Base-by-base conservation (phyloP, 2,113 vertebrate genomes). In the Microtus montanus region DNA sequence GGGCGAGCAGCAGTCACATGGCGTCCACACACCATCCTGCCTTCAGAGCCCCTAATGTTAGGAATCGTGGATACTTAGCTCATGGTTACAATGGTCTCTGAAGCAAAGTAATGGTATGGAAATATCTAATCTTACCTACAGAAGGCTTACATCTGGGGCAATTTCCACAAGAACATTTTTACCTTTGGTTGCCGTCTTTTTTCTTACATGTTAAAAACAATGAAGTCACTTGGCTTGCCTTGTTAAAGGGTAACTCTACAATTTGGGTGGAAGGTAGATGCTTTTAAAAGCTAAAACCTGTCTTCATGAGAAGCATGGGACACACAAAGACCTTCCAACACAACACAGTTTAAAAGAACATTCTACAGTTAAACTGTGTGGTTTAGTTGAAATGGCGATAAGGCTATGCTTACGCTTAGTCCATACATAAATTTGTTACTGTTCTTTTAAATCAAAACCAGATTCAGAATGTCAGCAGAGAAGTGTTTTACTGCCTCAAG, bases 371-470 rank as follows among this genome's bases (percentile, higher is more conserved):
- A 74, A 87, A 93, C 11, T 14, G 20, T 4, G 20, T 28, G 87
- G 93, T 90, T 93, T 90, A 93, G 58, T 90, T 95, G 92, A 93
- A 77, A 91, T 61, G 78, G 89, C 80, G 89, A 95, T 22, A 73
- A 84, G n/a, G 92, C 61, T 92, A 91, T 52, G 78, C 54, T 84
- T 63, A 91, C 38, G 78, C 54, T 84, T 68, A 83, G 64, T 44
- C 90, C 35, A 80, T 44, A 87, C 13, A 82, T 70, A 92, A 71
- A 68, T 77, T 71, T 75, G 87, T 80, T 89, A 83, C 84, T 90
- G 80, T 61, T 96, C 74, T 89, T 38, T 52, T 71, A 78, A 91
- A 96, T 94, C n/a, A 91, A 95, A 82, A 71, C 90, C 92, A 93
- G 93, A 90, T 83, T 20, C 79, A 86, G 90, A 93, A 92, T 83